Percentiles rank a stretch among this genome's conserved stretches.
phyloP scores from a whole-genome alignment of 2,888 invertebrate genomes.

The Mythimna albipuncta region DNA sequence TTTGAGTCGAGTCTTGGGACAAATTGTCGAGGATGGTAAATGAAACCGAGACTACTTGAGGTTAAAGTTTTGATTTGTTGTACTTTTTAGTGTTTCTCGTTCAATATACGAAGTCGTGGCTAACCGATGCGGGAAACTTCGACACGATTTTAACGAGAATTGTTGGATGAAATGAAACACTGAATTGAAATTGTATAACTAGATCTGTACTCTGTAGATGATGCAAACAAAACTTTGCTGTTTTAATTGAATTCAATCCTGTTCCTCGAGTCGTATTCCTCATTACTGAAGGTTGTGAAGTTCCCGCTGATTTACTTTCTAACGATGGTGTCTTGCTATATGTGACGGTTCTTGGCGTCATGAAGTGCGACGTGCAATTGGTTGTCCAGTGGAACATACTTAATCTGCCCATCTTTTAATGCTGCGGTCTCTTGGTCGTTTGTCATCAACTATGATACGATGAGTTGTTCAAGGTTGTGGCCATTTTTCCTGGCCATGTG shows the following conservation, averaged over 20 bases:
- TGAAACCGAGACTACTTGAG: conserved; percentile 41
- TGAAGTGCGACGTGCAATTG: too few relatives aligned
- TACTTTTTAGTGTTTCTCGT: conserved; percentile 36
- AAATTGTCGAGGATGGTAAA: conserved; percentile 31
- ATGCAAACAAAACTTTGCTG: neutral
- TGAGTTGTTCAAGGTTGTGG: too few relatives aligned
- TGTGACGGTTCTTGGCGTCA: too few relatives aligned
- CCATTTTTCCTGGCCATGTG: too few relatives aligned
- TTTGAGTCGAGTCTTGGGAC: conserved; percentile 30
- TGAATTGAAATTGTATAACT: neutral
- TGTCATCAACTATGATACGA: too few relatives aligned
- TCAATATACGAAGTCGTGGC: conserved; percentile 1
- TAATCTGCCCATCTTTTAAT: too few relatives aligned
- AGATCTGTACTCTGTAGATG: neutral
- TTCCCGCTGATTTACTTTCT: too few relatives aligned
- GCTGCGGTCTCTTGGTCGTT: too few relatives aligned
- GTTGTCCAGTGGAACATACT: too few relatives aligned
- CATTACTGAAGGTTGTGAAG: too few relatives aligned
- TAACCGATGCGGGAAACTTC: conserved; percentile 13
- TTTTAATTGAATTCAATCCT: conserved; percentile 1
- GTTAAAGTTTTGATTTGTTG: conserved; percentile 53
- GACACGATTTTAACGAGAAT: conserved; percentile 11
- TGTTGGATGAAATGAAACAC: neutral
- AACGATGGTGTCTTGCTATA: too few relatives aligned
- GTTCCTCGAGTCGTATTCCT: too few relatives aligned